Conservation (phyloP, 2,113 vertebrate species). For the Vulpes lagopus region DNA sequence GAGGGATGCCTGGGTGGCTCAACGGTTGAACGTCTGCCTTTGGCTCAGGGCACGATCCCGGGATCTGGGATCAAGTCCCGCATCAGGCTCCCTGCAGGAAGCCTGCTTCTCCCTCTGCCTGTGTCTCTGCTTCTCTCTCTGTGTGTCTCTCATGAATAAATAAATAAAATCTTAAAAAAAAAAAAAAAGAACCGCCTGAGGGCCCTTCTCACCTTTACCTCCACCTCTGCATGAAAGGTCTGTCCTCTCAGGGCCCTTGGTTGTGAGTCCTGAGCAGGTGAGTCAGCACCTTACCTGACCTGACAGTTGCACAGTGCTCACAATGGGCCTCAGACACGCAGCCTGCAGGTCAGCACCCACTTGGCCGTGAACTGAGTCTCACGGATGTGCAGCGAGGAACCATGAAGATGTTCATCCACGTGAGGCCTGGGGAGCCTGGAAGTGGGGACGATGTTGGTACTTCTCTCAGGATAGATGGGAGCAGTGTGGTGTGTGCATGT, state of each 20-base stretch:
- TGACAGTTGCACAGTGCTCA: background rate
- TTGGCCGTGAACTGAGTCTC: background rate
- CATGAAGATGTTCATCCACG: background rate
- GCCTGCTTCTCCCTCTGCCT: too few species aligned
- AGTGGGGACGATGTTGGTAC: accelerated
- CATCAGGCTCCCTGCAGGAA: too few species aligned
- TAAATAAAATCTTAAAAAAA: too few species aligned
- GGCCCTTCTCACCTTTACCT: background rate
- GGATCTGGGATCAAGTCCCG: too few species aligned
- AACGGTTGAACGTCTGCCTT: too few species aligned
- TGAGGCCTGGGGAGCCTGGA: background rate
- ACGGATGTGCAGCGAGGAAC: background rate
- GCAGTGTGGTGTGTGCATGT: accelerated
- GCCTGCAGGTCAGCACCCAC: accelerated
- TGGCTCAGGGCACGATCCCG: too few species aligned
- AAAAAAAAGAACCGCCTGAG: background rate
- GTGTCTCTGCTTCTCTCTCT: too few species aligned
- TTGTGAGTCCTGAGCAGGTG: background rate
- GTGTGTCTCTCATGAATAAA: too few species aligned
- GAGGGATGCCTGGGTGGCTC: too few species aligned
- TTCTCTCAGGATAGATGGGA: background rate
- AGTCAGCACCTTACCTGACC: too few species aligned
- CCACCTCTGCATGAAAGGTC: background rate
- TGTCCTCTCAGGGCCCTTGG: background rate
- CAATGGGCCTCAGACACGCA: background rate